Conservation (phyloP, 2,113 vertebrate genomes). For the Orycteropus afer region DNA sequence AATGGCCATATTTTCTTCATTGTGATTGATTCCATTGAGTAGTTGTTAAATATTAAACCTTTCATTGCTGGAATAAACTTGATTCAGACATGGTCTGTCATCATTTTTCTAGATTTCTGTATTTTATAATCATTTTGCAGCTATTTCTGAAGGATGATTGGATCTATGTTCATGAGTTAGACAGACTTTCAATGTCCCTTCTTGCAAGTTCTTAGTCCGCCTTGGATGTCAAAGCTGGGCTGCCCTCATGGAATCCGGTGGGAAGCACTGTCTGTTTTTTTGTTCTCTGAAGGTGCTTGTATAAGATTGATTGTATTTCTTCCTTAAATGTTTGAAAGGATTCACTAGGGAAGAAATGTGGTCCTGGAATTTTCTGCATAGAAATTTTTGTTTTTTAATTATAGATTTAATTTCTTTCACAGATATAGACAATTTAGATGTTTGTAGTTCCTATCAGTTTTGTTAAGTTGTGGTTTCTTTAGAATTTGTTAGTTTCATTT, state of each 20-base stretch:
- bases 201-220: background rate
- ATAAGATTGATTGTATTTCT: background rate
- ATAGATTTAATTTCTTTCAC: background rate
- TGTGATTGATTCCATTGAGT: background rate
- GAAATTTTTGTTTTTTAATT: background rate
- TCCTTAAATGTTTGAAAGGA: background rate
- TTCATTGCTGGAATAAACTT: slow-evolving; percentile 1
- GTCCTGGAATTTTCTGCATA: background rate
- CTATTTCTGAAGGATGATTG: background rate
- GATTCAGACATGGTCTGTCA: background rate
- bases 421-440: background rate
- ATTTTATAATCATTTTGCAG: background rate
- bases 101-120: background rate
- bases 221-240: background rate
- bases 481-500: background rate
- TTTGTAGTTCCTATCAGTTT: background rate
- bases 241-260: background rate
- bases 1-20: background rate
- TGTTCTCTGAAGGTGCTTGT: background rate
- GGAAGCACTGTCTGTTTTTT: background rate
- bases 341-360: background rate
- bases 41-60: slow-evolving; percentile 34
- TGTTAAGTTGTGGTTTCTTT: background rate
- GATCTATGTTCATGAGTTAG: background rate
- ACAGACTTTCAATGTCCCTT: slow-evolving; percentile 4